Conservation (phyloP, 2,888 invertebrate genomes). For the Drosophila borborema region DNA sequence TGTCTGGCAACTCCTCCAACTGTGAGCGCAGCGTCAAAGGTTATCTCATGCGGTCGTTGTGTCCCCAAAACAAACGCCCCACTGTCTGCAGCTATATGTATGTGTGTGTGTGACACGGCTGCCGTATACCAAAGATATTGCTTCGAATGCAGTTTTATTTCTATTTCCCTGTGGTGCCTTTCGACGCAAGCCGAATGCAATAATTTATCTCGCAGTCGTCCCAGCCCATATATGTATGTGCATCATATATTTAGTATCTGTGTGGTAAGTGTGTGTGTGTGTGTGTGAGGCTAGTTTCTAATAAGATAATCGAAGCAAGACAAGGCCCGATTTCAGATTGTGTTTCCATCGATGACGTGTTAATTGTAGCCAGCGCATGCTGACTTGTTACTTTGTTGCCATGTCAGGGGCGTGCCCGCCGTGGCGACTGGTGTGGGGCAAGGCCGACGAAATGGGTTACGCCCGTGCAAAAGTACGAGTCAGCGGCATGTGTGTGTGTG, state of each 20-base stretch:
- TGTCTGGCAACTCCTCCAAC: constrained; percentile 24
- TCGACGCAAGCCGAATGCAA: constrained; percentile 50
- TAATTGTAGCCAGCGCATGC: constrained; percentile 50
- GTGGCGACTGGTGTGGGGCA: not conserved
- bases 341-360: constrained; percentile 59
- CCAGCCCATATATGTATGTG: constrained; percentile 7
- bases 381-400: constrained; percentile 46
- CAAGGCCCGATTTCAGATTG: constrained; percentile 57
- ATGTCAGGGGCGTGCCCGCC: not conserved
- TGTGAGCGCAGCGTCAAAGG: constrained; percentile 50
- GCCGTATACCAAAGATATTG: constrained; percentile 40
- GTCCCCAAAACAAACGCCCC: constrained; percentile 41
- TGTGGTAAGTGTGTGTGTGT: constrained; percentile 5
- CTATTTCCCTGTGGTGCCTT: constrained; percentile 19
- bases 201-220: constrained; percentile 57
- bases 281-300: constrained; percentile 37
- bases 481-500: constrained; percentile 12
- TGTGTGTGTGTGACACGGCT: constrained; percentile 17
- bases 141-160: constrained; percentile 52
- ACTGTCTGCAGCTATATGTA: not conserved
- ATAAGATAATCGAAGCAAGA: constrained; percentile 56
- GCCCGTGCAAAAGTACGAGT: constrained; percentile 31
- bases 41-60: constrained; percentile 46
- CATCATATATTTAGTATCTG: not conserved
- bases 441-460: constrained; percentile 39